Evolutionary conservation across 2,888 invertebrate genomes (phyloP).

Genomic region (Neoitamus cyanurus): DNA sequence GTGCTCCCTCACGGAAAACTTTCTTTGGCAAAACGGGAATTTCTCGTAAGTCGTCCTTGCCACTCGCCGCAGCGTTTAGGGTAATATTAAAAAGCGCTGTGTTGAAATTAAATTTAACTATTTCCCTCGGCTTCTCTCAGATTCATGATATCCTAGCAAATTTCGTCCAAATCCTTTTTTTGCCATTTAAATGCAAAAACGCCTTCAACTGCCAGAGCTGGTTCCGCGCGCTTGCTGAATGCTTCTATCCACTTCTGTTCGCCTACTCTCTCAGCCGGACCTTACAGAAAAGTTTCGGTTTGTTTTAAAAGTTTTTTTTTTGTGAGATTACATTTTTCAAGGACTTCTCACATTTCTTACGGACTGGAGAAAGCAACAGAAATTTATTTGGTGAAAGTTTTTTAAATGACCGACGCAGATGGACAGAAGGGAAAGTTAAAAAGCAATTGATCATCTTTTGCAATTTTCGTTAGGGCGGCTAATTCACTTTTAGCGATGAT

Average conservation of each 20-base stretch:
- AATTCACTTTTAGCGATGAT: not conserved
- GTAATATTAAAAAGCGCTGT: not conserved
- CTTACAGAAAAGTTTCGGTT: not conserved
- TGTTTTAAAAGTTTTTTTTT: not conserved
- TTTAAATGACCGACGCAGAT: not conserved
- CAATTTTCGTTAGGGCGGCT: not conserved
- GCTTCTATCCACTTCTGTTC: not conserved
- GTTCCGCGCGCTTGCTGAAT: not conserved
- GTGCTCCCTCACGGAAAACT: not conserved
- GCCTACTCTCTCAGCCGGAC: not conserved
- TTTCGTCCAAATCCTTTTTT: not conserved
- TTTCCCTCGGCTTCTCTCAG: not conserved
- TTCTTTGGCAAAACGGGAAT: not conserved
- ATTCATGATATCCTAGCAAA: not conserved
- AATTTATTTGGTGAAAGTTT: not conserved
- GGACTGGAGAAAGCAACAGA: not conserved
- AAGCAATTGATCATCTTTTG: not conserved
- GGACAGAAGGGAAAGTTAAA: not conserved
- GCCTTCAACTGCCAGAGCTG: not conserved
- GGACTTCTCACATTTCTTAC: not conserved
- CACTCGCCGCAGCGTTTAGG: not conserved
- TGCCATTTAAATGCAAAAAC: not conserved
- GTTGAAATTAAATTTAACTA: not conserved
- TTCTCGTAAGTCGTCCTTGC: not conserved
- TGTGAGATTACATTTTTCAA: not conserved